phyloP scores from a whole-genome alignment of 2,888 invertebrate genomes.

The Drosophila buzzatii region DNA sequence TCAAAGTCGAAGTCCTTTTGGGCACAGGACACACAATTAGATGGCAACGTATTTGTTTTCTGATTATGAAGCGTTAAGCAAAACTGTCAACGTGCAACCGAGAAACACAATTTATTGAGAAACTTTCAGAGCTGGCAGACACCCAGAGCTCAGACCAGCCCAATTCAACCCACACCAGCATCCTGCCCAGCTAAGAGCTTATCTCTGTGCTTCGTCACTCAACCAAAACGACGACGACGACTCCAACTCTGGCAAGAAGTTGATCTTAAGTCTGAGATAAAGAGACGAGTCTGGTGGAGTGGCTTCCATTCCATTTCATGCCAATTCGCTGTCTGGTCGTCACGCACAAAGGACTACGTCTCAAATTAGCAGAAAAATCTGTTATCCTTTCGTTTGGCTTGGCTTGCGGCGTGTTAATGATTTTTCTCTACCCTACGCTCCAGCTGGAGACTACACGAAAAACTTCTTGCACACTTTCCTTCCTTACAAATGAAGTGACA shows the following conservation, averaged over 20 bases:
- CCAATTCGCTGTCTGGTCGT: conserved; percentile 56
- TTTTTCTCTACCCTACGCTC: conserved; percentile 63
- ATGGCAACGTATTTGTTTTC: conserved; percentile 83
- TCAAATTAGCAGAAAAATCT: conserved; percentile 83
- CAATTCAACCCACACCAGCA: conserved; percentile 3
- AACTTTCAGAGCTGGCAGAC: conserved; percentile 68
- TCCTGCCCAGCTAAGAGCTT: conserved; percentile 66
- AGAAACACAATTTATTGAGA: conserved; percentile 82
- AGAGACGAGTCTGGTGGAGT: conserved; percentile 14
- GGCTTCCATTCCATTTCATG: conserved; percentile 15
- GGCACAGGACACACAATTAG: conserved; percentile 74
- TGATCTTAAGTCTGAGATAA: conserved; percentile 69
- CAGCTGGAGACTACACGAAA: neutral
- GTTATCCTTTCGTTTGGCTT: conserved; percentile 83
- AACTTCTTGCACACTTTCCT: conserved; percentile 6
- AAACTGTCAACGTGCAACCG: conserved; percentile 83
- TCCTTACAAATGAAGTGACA: conserved; percentile 80
- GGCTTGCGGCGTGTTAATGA: conserved; percentile 84
- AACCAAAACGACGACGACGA: conserved; percentile 62
- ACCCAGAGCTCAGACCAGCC: neutral
- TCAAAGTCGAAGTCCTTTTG: conserved; percentile 26
- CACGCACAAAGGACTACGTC: conserved; percentile 83
- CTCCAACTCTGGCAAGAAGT: conserved; percentile 66
- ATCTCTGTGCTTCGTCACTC: conserved; percentile 81
- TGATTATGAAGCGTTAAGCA: conserved; percentile 85